Evolutionary conservation across 2,797 vertebrate species (phyloP), one percentile per base, ranked within the genome.

Genomic region (Capromys pilorides): DNA sequence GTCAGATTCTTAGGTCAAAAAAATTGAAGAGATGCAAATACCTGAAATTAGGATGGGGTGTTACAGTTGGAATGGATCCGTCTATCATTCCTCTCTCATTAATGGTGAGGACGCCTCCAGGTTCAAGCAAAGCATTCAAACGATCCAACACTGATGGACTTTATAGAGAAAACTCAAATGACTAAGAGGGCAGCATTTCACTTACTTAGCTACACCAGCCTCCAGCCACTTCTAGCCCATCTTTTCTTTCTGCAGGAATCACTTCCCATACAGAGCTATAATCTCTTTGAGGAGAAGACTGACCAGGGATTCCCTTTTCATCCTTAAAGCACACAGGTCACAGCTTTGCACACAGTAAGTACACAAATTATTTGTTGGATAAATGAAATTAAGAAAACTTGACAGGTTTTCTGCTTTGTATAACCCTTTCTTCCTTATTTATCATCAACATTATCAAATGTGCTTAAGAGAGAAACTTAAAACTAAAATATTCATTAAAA

Each of bases 71-170:
- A 81, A 98, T 98, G 0, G 98, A 98, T 80, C 99, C 99, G 66
- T 99, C 99, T 81, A 99, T 99, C 93, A 99, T 99, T 13, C 99
- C 99, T 31, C 99, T 99, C 97, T 99, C 99, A 75, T 99, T 99
- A 97, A 99, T 97, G 59, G 99, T 99, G 90, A 99, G 98, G 61
- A 98, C 98, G 3, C 99, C 99, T 31, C 99, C 99, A 19, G 99
- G 99, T 93, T 99, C 99, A 93, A 99, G 98, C 71, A 99, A 98
- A 89, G 99, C 99, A 80, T 99, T 99, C 96, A 99, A 98, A 33
- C 99, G 99, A 98, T 99, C 99, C 97, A 99, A 97, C 82, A 99
- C 99, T 39, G 99, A 99, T 4, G 99, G 99, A 96, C 99, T 99
- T 6, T 10, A 96, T n/a, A 95, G 10, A 97, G 59, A 96, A 45